Conservation (phyloP, 2,797 vertebrate genomes). For the Coregonus sp. region DNA sequence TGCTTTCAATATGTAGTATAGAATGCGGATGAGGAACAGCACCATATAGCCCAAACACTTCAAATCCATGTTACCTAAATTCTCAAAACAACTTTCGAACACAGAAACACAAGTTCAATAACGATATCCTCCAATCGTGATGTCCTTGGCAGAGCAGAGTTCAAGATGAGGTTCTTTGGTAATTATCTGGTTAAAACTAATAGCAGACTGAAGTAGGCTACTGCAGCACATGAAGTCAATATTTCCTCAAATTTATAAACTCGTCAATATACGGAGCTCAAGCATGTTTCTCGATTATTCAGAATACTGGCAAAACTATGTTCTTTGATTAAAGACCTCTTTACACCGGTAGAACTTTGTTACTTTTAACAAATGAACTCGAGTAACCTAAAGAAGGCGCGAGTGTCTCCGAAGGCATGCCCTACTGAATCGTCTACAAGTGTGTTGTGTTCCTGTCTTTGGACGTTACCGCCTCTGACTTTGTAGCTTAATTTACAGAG, state of each 20-base stretch:
- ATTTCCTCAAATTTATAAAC: constrained; percentile 31
- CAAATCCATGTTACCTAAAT: constrained; percentile 79
- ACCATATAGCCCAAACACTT: constrained; percentile 81
- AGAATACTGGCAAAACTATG: constrained; percentile 20
- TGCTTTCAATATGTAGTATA: constrained; percentile 79
- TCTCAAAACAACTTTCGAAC: constrained; percentile 33
- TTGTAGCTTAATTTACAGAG: constrained; percentile 28
- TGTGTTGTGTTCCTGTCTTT: constrained; percentile 41
- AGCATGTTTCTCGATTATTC: constrained; percentile 33
- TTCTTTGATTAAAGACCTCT: constrained; percentile 39
- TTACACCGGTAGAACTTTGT: constrained; percentile 51
- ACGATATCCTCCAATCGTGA: constrained; percentile 3
- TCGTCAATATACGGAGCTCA: constrained; percentile 25
- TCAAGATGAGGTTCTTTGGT: background rate
- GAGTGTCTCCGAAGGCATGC: constrained; percentile 32
- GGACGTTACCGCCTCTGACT: constrained; percentile 64
- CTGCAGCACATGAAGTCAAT: background rate
- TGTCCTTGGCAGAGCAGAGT: constrained; percentile 16
- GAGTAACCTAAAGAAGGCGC: constrained; percentile 35
- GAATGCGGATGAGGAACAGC: constrained; percentile 85
- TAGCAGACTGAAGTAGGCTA: constrained; percentile 16
- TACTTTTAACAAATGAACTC: constrained; percentile 15
- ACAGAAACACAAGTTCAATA: background rate
- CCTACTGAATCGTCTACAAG: constrained; percentile 29
- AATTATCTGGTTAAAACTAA: constrained; percentile 35